These are phyloP conservation scores for Caenorhabditis sp. DNA, from an alignment of 2,888 invertebrate species.

Conservation along the genomic window DNA sequence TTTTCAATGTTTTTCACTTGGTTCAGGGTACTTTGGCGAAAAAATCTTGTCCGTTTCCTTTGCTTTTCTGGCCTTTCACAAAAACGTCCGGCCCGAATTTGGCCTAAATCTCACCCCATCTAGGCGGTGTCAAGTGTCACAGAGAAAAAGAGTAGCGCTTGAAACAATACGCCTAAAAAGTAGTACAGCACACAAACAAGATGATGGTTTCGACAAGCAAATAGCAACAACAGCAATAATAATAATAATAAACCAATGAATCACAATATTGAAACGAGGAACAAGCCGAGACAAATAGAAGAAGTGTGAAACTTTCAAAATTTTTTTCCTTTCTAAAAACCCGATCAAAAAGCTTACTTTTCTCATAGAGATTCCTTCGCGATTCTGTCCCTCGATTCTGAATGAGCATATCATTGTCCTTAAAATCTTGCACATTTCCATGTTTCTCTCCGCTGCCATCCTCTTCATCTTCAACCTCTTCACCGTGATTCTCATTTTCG, in stretches of 20 bases:
- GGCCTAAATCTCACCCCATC: too few species aligned
- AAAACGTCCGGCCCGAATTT: too few species aligned
- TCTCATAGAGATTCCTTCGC: constrained; percentile 16
- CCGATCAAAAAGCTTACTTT: constrained; percentile 11
- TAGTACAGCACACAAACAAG: neutral
- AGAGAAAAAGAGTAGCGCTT: neutral
- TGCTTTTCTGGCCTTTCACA: too few species aligned
- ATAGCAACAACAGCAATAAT: neutral
- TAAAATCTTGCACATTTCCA: constrained; percentile 6
- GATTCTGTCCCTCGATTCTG: constrained; percentile 1
- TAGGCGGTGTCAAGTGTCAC: too few species aligned
- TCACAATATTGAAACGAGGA: neutral
- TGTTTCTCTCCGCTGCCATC: constrained; percentile 4
- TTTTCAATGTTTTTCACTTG: too few species aligned
- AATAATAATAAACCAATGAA: neutral
- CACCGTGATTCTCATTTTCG: constrained; percentile 1
- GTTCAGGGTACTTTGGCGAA: too few species aligned
- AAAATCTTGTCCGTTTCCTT: too few species aligned
- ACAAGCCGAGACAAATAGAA: neutral
- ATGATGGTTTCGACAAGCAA: neutral
- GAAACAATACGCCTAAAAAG: neutral
- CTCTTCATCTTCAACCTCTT: constrained; percentile 25
- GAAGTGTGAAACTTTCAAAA: neutral
- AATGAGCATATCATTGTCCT: constrained; percentile 27
- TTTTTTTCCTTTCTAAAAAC: neutral